phyloP scores from a whole-genome alignment of 2,888 invertebrate species.

The Oscheius sp. region DNA sequence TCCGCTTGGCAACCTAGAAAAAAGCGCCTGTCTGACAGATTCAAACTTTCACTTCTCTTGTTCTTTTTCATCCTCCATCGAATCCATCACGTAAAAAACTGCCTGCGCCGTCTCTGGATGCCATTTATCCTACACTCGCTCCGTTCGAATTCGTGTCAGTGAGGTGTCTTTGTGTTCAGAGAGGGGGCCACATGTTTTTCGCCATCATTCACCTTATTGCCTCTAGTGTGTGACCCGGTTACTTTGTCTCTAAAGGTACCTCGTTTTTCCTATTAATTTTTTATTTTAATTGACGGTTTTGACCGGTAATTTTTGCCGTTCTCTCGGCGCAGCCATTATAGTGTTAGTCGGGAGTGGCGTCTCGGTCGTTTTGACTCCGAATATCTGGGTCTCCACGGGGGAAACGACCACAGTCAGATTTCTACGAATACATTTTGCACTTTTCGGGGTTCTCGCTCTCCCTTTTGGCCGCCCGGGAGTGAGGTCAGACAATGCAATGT shows the following conservation, averaged over 20 bases:
- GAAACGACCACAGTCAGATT: too few relatives aligned
- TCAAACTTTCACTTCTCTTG: not conserved
- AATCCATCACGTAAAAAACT: not conserved
- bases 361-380: not conserved
- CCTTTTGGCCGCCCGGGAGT: constrained; percentile 8
- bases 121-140: not conserved
- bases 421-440: constrained; percentile 25
- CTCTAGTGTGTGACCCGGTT: constrained; percentile 24
- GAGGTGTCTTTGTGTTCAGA: constrained; percentile 21
- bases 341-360: too few relatives aligned
- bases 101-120: not conserved
- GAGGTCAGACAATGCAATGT: constrained; percentile 34
- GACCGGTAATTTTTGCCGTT: too few relatives aligned
- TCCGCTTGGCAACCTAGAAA: not conserved
- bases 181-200: constrained; percentile 37
- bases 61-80: not conserved
- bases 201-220: constrained; percentile 37
- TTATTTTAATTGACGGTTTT: not conserved
- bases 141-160: constrained; percentile 31
- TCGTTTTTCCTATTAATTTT: not conserved
- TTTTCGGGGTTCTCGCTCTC: constrained; percentile 3
- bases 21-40: not conserved
- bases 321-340: too few relatives aligned
- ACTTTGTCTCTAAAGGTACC: not conserved
- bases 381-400: too few relatives aligned